Evolutionary conservation across 1,140 invertebrate species (phyloP), one percentile per base, ranked within the genome.

Genomic region (Apis florea): DNA sequence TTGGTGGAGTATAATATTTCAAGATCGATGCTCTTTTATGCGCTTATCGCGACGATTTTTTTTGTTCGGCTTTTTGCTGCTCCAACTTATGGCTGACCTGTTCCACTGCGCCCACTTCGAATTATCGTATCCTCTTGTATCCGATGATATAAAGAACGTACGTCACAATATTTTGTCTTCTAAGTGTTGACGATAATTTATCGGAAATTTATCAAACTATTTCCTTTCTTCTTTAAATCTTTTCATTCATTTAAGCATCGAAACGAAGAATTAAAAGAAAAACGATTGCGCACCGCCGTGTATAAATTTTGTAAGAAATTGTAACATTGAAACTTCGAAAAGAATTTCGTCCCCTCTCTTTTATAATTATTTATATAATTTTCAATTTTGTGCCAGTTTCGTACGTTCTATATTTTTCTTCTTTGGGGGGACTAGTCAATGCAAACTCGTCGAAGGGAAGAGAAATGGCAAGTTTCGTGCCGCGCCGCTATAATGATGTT

Each of bases 401-500:
- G 31, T 40, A 40, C 31, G 5, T 40, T 40, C 31, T 40, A 40
- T 40, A 40, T 40, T 40, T 40, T 40, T 40, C 31, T 40, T 40
- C n/a, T n/a, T n/a, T n/a, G n/a, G 31, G 31, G 31, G 31, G 31
- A 40, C 4, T 31, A 31, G 61, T 10, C 12, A 1, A 31, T 13
- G 26, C 11, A 26, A 19, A 51, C 51, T 47, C 24, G 63, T 13
- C 1, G 0, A 49, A n/a, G 61, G 59, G 19, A 21, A 15, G 19
- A 15, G 26, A 31, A 66, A 59, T 51, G 19, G 11, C 21, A 11
- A 26, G 21, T 56, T 75, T 75, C 79, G 53, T 81, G 72, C 68
- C 51, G 51, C 63, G 53, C 8, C 21, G 63, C 72, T 15, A 67
- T 81, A 67, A 81, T 75, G 49, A 75, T 1, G 19, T 68, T 68